These are phyloP conservation scores for Leptinotarsa rubiginosa DNA, from an alignment of 2,888 invertebrate species.

Conservation along the genomic window DNA sequence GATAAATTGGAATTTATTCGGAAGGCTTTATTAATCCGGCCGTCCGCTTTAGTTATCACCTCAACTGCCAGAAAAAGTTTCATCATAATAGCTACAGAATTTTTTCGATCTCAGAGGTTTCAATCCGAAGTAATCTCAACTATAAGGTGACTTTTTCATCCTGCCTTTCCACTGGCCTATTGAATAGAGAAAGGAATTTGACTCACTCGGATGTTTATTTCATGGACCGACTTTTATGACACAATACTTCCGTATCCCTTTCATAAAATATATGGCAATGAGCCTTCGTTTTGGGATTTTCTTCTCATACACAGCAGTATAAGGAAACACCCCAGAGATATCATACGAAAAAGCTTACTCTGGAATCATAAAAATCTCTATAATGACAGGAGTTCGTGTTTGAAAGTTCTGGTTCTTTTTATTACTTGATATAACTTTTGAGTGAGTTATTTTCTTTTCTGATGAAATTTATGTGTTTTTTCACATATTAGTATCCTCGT, in stretches of 20 bases:
- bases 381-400: neutral
- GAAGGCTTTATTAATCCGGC: too few species aligned
- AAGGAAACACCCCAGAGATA: neutral
- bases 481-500: too few species aligned
- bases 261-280: conserved; percentile 1
- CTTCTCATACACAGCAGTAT: neutral
- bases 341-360: neutral
- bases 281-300: neutral
- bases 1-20: too few species aligned
- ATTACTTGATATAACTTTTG: too few species aligned
- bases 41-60: too few species aligned
- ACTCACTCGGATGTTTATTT: neutral
- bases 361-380: neutral
- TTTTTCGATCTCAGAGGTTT: neutral
- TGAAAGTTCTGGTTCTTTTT: too few species aligned
- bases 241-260: neutral
- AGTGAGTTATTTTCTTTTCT: too few species aligned
- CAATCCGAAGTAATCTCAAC: neutral
- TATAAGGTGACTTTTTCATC: neutral
- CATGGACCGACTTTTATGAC: neutral
- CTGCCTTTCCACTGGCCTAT: neutral
- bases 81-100: too few species aligned
- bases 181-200: neutral
- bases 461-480: too few species aligned
- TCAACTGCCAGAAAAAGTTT: too few species aligned